Conservation (phyloP, 1,140 invertebrate genomes). For the Drosophila virilis region DNA sequence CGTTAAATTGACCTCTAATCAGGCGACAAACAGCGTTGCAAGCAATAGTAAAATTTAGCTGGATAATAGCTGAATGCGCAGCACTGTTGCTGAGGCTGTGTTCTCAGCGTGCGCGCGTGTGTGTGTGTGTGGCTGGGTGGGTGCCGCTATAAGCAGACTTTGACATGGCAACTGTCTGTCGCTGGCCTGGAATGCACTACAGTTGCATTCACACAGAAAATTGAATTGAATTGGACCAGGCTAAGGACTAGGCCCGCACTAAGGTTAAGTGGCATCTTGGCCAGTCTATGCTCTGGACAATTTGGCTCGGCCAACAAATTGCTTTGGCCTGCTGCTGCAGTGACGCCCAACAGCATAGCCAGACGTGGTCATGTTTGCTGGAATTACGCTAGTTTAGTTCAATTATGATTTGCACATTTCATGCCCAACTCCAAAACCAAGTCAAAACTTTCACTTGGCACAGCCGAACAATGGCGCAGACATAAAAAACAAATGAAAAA, state of each 20-base stretch:
- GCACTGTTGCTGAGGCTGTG: too few species aligned
- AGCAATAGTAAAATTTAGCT: too few species aligned
- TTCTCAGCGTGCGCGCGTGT: constrained; percentile 3
- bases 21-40: too few species aligned
- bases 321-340: constrained; percentile 31
- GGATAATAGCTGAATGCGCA: too few species aligned
- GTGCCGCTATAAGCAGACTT: constrained; percentile 42
- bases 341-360: constrained; percentile 1
- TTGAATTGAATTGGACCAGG: constrained; percentile 33
- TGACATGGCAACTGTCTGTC: constrained; percentile 68
- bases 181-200: constrained; percentile 63
- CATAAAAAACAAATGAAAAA: constrained; percentile 34
- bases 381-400: constrained; percentile 52
- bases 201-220: constrained; percentile 30
- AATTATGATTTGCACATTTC: constrained; percentile 61
- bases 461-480: constrained; percentile 62
- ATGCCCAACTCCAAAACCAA: constrained; percentile 30
- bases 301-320: constrained; percentile 53
- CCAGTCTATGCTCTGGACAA: constrained; percentile 49
- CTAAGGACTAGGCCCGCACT: constrained; percentile 11
- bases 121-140: constrained; percentile 46
- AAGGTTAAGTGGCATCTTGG: constrained; percentile 76
- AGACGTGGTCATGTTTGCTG: constrained; percentile 32
- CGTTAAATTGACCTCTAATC: too few species aligned
- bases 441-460: constrained; percentile 68